Base-by-base conservation (phyloP, 1,140 invertebrate species). In the Watersipora subatra region DNA sequence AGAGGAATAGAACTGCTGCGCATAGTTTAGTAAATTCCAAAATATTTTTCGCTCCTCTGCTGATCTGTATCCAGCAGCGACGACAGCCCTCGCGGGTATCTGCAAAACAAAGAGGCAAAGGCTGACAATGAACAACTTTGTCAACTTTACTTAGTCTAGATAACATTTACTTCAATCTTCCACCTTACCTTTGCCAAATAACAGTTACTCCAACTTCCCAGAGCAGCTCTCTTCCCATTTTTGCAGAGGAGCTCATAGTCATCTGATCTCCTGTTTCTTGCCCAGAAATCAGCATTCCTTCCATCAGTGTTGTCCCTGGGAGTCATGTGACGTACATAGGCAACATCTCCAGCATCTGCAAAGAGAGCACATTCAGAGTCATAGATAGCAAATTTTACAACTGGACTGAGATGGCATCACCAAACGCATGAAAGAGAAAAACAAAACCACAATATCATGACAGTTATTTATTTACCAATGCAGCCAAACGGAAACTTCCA, bases 171-270 rank as follows among this genome's bases (percentile, higher is more conserved):
- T 78, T 76, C 91, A 96, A n/a, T 92, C 86, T 34, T 46, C 7
- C n/a, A n/a, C 7, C 34, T 46, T 0, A 96, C 90, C 75, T 87
- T 88, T 19, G 93, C 93, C 25, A 98, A 78, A 80, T 96, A 93
- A 75, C 94, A 98, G 22, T 83, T 79, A 59, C 82, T 78, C 76
- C 91, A 96, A n/a, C 92, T 86, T 34, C 85, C 84, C 26, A 91
- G 85, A 24, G 87, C 84, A 17, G 78, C 75, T 12, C 87, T 85
- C 0, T 82, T 84, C 1, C 93, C 93, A 81, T 96, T 92, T 2
- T 91, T 88, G 78, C 94, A 98, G 1, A 97, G 80, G 1, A 98
- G 80, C 76, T 98, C 90, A 77, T 93, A 93, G 76, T 97, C 94
- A 72, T 92, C 89, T 0, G 86, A 86, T 25, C 97, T 84, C 22